Conservation (phyloP, 2,113 vertebrate species). For the Elachura formosa region DNA sequence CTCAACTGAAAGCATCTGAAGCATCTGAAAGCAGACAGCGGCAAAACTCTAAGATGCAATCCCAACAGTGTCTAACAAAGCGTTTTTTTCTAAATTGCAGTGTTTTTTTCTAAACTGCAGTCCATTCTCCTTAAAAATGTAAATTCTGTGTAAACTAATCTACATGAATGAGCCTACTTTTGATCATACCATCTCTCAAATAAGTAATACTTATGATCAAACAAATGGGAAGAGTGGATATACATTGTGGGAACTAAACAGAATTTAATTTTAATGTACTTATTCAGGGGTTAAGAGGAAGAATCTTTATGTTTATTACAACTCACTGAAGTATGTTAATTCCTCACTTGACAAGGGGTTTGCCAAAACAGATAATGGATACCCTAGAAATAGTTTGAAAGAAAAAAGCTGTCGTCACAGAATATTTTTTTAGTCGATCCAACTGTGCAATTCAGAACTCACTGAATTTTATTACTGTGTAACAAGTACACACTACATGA, state of each 20-base stretch:
- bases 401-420: conserved; percentile 35
- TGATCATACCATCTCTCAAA: conserved; percentile 9
- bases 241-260: not conserved
- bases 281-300: not conserved
- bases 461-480: conserved; percentile 16
- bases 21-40: not conserved
- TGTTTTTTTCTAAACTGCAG: not conserved
- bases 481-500: conserved; percentile 12
- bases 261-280: conserved; percentile 31
- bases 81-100: not conserved
- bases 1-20: too few species aligned
- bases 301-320: conserved; percentile 32
- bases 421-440: conserved; percentile 44
- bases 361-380: conserved; percentile 61
- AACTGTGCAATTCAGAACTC: conserved; percentile 48
- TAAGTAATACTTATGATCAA: conserved; percentile 25
- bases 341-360: conserved; percentile 6
- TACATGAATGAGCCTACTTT: not conserved
- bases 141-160: conserved; percentile 12
- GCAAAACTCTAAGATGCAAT: not conserved
- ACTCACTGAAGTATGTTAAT: conserved; percentile 30
- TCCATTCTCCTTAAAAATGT: not conserved
- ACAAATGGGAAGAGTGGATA: not conserved
- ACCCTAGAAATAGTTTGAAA: conserved; percentile 54
- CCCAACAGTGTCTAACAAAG: not conserved